phyloP scores from a whole-genome alignment of 2,113 vertebrate species.

The Edolisoma coerulescens region DNA sequence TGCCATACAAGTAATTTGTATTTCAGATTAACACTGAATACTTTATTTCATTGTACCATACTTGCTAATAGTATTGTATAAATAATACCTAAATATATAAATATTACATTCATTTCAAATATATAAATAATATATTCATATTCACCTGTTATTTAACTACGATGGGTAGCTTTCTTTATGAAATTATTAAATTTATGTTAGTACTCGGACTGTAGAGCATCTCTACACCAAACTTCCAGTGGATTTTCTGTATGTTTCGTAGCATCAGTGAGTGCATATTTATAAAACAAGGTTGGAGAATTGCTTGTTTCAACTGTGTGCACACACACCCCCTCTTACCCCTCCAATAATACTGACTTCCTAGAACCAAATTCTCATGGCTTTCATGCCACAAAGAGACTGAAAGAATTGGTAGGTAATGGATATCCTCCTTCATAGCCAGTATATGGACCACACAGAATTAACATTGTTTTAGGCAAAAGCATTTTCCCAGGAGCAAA shows the following conservation, averaged over 20 bases:
- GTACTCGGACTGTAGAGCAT: not conserved
- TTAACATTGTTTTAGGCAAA: not conserved
- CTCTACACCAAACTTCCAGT: not conserved
- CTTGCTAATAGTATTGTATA: not conserved
- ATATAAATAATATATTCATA: not conserved
- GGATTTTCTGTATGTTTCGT: not conserved
- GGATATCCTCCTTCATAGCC: not conserved
- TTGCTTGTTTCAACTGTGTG: not conserved
- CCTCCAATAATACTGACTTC: not conserved
- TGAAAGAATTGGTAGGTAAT: not conserved
- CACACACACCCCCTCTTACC: fast-evolving
- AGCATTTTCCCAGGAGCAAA: not conserved
- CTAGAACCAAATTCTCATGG: not conserved
- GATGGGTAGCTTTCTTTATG: not conserved
- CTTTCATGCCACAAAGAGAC: not conserved
- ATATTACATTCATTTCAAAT: not conserved
- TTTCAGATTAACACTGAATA: not conserved
- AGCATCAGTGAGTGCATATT: not conserved
- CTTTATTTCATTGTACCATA: not conserved
- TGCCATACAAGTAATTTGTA: not conserved
- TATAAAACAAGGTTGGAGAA: not conserved
- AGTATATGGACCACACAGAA: not conserved
- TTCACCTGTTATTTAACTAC: not conserved
- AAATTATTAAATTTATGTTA: not conserved
- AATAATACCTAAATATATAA: not conserved